Conservation (phyloP, 2,113 vertebrate genomes). For the Muntiacus muntjak region DNA sequence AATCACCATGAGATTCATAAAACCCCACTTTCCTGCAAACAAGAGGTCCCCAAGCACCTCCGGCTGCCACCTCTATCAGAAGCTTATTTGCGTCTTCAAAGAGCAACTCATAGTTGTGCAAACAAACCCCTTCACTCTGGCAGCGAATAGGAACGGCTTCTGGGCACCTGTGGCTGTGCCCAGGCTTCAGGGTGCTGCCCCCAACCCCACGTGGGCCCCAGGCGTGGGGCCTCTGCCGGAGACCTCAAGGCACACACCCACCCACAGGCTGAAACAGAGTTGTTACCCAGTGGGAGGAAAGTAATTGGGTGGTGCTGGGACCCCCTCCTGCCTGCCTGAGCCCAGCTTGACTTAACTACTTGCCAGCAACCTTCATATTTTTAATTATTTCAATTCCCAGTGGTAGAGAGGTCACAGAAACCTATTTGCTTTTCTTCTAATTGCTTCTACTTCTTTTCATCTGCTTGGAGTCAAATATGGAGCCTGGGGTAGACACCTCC, state of each 20-base stretch:
- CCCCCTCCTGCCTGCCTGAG: not conserved
- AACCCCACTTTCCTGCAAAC: not conserved
- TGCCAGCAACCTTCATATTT: not conserved
- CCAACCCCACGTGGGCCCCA: not conserved
- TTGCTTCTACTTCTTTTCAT: not conserved
- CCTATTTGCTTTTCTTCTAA: constrained; percentile 13
- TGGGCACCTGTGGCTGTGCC: not conserved
- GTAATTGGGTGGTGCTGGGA: not conserved
- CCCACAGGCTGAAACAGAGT: not conserved
- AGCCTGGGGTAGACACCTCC: not conserved
- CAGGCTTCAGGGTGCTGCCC: not conserved
- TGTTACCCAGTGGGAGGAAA: not conserved
- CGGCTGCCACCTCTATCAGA: not conserved
- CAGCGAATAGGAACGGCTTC: not conserved
- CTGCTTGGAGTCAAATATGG: not conserved
- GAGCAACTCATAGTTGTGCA: not conserved
- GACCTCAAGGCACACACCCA: no score
- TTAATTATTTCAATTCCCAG: not conserved
- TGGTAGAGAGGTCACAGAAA: not conserved
- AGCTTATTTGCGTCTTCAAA: not conserved
- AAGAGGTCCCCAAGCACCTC: not conserved
- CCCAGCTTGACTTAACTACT: not conserved
- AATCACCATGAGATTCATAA: not conserved
- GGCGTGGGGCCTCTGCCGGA: not conserved
- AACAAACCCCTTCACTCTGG: not conserved